A percentile compares a stretch with the other conserved stretches of the same genome.
Evolutionary conservation across 2,797 vertebrate species (phyloP).

Genomic region (Gallinago stenura): DNA sequence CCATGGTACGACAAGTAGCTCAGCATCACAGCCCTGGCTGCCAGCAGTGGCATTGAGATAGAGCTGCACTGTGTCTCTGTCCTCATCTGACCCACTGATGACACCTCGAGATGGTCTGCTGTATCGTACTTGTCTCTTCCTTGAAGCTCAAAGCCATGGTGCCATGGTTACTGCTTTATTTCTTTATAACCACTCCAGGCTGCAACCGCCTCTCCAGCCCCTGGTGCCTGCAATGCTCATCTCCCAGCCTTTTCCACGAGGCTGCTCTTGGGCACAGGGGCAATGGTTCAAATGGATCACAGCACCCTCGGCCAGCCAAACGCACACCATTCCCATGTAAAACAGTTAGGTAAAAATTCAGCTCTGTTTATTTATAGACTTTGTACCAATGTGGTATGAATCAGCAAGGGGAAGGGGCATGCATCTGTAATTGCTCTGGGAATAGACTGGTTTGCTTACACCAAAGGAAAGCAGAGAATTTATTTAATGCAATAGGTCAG

Average conservation of each 20-base stretch:
- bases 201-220: background rate
- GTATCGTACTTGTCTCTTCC: background rate
- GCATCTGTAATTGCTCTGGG: constrained; percentile 32
- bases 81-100: background rate
- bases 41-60: fast-evolving
- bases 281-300: background rate
- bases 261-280: background rate
- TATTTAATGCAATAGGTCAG: constrained; percentile 67
- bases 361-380: constrained; percentile 29
- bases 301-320: background rate
- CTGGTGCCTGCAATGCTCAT: fast-evolving
- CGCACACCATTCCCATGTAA: background rate
- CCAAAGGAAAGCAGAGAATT: constrained; percentile 46
- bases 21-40: background rate
- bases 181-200: background rate
- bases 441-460: constrained; percentile 38
- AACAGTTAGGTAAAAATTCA: background rate
- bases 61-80: background rate
- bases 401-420: constrained; percentile 50
- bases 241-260: fast-evolving
- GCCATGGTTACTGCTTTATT: background rate
- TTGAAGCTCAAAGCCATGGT: background rate
- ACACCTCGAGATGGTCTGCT: fast-evolving
- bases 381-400: constrained; percentile 47
- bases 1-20: fast-evolving